A percentile compares a stretch with the other conserved stretches of the same genome.
Conservation (phyloP, 2,113 vertebrate genomes). For the Eidolon helvum region DNA sequence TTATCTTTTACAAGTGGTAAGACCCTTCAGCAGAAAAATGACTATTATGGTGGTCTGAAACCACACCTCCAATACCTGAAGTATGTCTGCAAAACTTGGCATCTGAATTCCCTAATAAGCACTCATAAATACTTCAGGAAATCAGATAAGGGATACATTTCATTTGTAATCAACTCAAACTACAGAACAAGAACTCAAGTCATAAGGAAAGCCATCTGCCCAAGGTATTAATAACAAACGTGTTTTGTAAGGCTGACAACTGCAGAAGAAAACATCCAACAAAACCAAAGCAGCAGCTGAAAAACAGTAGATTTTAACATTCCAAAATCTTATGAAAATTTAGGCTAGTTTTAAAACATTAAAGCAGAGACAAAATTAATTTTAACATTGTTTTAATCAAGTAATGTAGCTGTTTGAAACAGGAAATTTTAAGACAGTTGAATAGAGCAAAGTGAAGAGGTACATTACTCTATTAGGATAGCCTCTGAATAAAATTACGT, state of each 20-base stretch:
- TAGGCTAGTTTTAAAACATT: constrained; percentile 6
- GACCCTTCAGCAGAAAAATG: background rate
- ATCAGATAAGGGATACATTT: background rate
- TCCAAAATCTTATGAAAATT: background rate
- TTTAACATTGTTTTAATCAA: constrained; percentile 74
- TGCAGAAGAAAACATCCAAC: background rate
- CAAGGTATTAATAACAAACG: background rate
- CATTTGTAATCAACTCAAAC: background rate
- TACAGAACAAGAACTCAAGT: background rate
- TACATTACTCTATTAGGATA: constrained; percentile 8
- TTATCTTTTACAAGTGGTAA: background rate
- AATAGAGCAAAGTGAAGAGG: constrained; percentile 50
- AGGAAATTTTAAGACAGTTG: constrained; percentile 54
- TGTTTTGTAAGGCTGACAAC: background rate
- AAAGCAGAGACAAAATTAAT: constrained; percentile 61
- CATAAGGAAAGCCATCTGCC: background rate
- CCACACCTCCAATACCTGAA: background rate
- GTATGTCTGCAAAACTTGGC: background rate
- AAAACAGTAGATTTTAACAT: background rate
- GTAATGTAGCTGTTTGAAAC: constrained; percentile 67
- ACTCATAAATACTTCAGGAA: background rate
- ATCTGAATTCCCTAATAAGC: background rate
- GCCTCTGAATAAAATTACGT: background rate
- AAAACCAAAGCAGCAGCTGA: background rate
- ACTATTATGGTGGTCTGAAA: background rate